Evolutionary conservation across 2,797 vertebrate genomes (phyloP), one percentile per base, ranked within the genome.

Genomic region (Poecile montanus): DNA sequence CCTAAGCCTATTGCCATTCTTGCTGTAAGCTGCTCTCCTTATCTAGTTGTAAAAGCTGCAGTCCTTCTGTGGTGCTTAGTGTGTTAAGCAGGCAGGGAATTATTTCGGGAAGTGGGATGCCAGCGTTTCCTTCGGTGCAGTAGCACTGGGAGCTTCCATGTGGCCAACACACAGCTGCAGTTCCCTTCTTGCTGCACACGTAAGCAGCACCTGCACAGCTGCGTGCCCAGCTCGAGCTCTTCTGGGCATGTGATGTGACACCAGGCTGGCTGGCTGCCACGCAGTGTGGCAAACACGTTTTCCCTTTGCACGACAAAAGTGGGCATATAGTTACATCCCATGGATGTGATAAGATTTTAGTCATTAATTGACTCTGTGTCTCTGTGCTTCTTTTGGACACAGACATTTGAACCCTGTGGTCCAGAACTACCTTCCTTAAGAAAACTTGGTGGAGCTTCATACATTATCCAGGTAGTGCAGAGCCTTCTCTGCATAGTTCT

Each of bases 1-100:
- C 70, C 48, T 84, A 88, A 96, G 83, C 74, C 85, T 94, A 65
- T 77, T 90, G 72, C 73, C 36, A 36, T 78, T 94, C 82, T 77
- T 85, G 38, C 62, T 94, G 72, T 85, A 89, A 94, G 34, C 83
- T 86, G n/a, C 77, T 73, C 26, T 91, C 34, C 83, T 93, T 91
- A 95, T 89, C 90, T 76, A 57, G 73, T 10, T 38, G 66, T 44
- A 79, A 85, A 94, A 81, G 88, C 58, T 76, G 60, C 57, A 79
- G 73, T 76, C 40, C 42, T 92, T 89, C 86, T 72, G 54, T 48
- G 62, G 47, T 81, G 38, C 62, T 95, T 75, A 94, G 68, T 11
- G 68, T 53, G 68, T 61, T 83, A 94, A 91, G 51, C 76, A 76
- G 79, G 15, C 63, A 56, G 65, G 26, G 68, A 80, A 93, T 85